Conservation (phyloP, 2,888 invertebrate species). For the Caradrina kadenii region DNA sequence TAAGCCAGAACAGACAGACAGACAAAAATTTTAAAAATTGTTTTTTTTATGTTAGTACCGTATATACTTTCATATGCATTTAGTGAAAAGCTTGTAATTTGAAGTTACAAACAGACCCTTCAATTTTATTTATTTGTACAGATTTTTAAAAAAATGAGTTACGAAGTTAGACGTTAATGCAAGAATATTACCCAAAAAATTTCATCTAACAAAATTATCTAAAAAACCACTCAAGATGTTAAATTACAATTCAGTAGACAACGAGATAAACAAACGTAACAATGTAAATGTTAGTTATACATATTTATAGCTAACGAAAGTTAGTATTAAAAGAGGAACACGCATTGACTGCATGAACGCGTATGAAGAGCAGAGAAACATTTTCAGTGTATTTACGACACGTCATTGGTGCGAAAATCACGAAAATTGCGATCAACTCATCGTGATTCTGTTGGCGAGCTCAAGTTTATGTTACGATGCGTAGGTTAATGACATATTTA, state of each 20-base stretch:
- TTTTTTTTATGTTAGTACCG: too few relatives aligned
- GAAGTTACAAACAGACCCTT: too few relatives aligned
- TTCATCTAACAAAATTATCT: constrained; percentile 2
- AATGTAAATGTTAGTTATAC: constrained; percentile 3
- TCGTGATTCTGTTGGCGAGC: constrained; percentile 2
- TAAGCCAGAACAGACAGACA: too few relatives aligned
- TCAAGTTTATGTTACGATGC: constrained; percentile 4
- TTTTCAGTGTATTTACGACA: constrained; percentile 21
- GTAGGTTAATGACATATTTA: constrained; percentile 37
- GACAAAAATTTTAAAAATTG: too few relatives aligned
- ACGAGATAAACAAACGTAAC: constrained; percentile 15
- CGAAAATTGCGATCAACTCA: constrained; percentile 4
- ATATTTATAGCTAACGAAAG: neutral
- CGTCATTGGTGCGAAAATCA: neutral
- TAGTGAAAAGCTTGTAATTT: too few relatives aligned
- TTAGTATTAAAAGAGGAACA: constrained; percentile 9
- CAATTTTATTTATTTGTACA: too few relatives aligned
- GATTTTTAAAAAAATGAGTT: too few relatives aligned
- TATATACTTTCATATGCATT: too few relatives aligned
- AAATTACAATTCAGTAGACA: neutral
- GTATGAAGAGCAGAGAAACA: neutral
- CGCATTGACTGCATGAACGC: constrained; percentile 32
- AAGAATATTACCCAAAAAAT: neutral
- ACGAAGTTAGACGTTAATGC: too few relatives aligned
- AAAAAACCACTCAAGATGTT: neutral